Conservation (phyloP, 2,113 vertebrate genomes). For the Plecturocebus donacophilus region DNA sequence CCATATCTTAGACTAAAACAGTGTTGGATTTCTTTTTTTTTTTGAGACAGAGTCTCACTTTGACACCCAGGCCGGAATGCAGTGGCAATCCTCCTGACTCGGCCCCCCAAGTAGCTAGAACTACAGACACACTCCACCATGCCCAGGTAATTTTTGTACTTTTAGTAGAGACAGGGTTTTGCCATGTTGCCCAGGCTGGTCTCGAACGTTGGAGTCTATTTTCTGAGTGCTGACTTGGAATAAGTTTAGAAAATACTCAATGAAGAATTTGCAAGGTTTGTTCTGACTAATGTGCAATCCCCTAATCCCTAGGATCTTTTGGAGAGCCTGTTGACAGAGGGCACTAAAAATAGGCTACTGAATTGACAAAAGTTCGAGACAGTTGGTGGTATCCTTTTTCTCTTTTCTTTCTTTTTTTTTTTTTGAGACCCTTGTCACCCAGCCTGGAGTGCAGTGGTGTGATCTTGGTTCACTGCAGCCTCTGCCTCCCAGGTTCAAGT, state of each 20-base stretch:
- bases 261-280: constrained; percentile 21
- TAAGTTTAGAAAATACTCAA: constrained; percentile 22
- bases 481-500: no score
- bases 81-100: no score
- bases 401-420: background rate
- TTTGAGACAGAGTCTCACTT: no score
- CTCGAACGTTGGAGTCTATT: background rate
- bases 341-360: background rate
- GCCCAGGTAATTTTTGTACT: no score
- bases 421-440: no score
- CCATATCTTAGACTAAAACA: constrained; percentile 24
- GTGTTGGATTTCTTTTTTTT: background rate
- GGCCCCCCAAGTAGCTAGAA: no score
- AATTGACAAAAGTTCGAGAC: background rate
- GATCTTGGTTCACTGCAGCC: no score
- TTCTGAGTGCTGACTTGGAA: constrained; percentile 51
- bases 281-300: background rate
- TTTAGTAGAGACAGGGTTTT: no score
- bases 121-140: no score
- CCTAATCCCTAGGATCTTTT: background rate
- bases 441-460: no score
- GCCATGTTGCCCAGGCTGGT: no score
- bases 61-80: no score
- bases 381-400: background rate
- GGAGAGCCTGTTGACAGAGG: background rate